Conservation (phyloP, 2,797 vertebrate species). For the Epinephelus awoara region DNA sequence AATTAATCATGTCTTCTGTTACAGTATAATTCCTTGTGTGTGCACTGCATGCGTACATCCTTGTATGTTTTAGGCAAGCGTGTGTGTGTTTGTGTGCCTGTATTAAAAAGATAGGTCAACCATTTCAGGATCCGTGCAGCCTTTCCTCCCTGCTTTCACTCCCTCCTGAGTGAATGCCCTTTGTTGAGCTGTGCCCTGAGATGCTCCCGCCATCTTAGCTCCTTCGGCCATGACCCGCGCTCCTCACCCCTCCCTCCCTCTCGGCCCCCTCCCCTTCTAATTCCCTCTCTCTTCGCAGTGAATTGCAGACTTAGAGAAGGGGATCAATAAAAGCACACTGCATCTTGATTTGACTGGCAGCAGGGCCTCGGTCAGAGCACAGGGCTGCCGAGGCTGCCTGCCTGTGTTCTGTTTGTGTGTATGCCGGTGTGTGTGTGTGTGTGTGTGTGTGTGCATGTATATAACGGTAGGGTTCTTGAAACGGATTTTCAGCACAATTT, state of each 20-base stretch:
- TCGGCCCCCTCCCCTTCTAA: constrained; percentile 56
- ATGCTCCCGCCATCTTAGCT: constrained; percentile 87
- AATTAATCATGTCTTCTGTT: constrained; percentile 56
- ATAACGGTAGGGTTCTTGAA: constrained; percentile 22
- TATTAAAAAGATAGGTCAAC: constrained; percentile 78
- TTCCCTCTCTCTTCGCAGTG: constrained; percentile 67
- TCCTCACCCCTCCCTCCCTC: constrained; percentile 61
- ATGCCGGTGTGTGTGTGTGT: constrained; percentile 15
- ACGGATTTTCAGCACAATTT: constrained; percentile 18
- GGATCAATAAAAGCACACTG: constrained; percentile 85
- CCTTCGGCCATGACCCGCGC: constrained; percentile 82
- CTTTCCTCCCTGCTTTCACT: constrained; percentile 60
- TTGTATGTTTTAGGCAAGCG: constrained; percentile 5
- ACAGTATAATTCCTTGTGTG: constrained; percentile 16
- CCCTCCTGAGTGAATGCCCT: constrained; percentile 78
- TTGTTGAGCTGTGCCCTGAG: constrained; percentile 84
- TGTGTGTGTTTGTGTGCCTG: constrained; percentile 10
- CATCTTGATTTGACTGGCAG: constrained; percentile 85
- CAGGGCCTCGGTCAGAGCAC: constrained; percentile 71
- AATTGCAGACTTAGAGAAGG: constrained; percentile 77
- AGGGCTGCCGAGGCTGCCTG: constrained; percentile 49
- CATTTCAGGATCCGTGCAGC: constrained; percentile 74
- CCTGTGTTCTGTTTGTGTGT: constrained; percentile 44
- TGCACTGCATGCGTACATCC: constrained; percentile 9
- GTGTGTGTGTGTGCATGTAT: constrained; percentile 4